Base-by-base conservation (phyloP, 2,797 vertebrate genomes). In the Avahi laniger region DNA sequence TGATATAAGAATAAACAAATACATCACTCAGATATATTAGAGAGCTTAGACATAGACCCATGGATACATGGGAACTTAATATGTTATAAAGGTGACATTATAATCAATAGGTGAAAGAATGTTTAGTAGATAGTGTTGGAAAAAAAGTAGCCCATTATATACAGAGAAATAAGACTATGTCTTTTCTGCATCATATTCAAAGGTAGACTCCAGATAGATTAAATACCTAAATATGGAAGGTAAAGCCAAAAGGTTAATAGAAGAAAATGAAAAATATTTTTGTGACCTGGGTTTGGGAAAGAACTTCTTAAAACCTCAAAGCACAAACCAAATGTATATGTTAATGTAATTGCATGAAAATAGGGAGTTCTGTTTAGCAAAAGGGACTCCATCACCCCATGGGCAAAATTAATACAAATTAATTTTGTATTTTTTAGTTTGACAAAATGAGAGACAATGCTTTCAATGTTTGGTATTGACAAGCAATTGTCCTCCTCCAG, bases 401-500 rank as follows among this genome's bases (percentile, higher is more conserved):
- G 28, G 20, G 22, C 38, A 79, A 93, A 65, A 54, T 41, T 52
- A 78, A 70, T 70, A 54, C 18, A 92, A 46, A 92, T 12, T 26
- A 57, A 57, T 65, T 65, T 65, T 65, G 7, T 65, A 65, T n/a
- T 65, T 65, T 65, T 65, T 65, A 65, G 7, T 65, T 1, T 89
- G 33, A 84, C 54, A 89, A 61, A 73, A 43, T 75, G 22, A 35
- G 48, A 86, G 41, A 75, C 22, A 90, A 17, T 75, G 46, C 81
- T 96, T 69, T 17, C 87, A 91, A 4, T 93, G 54, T 89, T 72
- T 79, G 72, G 46, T 89, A n/a, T 84, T 63, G 63, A 80, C 15
- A 72, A 67, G 54, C 83, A 80, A 54, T 65, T 65, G 78, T 72
- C 93, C 46, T 65, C 33, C 11, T 72, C 35, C 78, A 79, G 63